Base-by-base conservation (phyloP, 2,888 invertebrate species). In the Stenotaenia linearis region DNA sequence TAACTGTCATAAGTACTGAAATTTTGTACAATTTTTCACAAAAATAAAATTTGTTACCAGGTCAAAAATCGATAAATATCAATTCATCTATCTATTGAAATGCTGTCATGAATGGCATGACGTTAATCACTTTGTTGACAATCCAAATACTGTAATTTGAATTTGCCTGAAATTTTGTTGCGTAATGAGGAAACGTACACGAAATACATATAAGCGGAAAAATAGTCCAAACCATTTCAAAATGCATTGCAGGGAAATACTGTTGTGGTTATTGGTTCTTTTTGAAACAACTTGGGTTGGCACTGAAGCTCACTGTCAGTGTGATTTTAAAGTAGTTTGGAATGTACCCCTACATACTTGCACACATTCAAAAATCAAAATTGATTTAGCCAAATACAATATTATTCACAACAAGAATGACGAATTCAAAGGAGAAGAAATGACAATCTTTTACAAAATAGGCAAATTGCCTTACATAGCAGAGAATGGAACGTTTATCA, bases 381-480 rank as follows among this genome's bases (percentile, higher is more conserved):
- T 76, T 12, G 35, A 76, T 12, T 32, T 76, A 21, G 9, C 15
- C 1, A 76, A 30, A 15, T 76, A 35, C 18, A 37, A 35, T 21
- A 76, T 76, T 18, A 76, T 76, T 12, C 32, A 76, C 10, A 76
- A 76, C 35, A 6, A n/a, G 12, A 28, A 35, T 10, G 35, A n/a
- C n/a, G 10, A 12, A 32, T 76, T 76, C 21, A 1, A 76, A 2
- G 76, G 76, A 12, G 76, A 76, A 23, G 35, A 76, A 18, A 76
- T 76, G 10, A 76, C 30, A 23, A 76, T 76, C 10, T 76, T 76
- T 35, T 76, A 76, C 18, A n/a, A 76, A 35, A 76, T 76, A 35
- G 76, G 76, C 15, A 76, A 76, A 21, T 76, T 76, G n/a, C 76
- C 76, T 2, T 76, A 30, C 76, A 76, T 76, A 18, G 1, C 30